Evolutionary conservation across 2,113 vertebrate genomes (phyloP).

Genomic region (Sphyrna mokarran): DNA sequence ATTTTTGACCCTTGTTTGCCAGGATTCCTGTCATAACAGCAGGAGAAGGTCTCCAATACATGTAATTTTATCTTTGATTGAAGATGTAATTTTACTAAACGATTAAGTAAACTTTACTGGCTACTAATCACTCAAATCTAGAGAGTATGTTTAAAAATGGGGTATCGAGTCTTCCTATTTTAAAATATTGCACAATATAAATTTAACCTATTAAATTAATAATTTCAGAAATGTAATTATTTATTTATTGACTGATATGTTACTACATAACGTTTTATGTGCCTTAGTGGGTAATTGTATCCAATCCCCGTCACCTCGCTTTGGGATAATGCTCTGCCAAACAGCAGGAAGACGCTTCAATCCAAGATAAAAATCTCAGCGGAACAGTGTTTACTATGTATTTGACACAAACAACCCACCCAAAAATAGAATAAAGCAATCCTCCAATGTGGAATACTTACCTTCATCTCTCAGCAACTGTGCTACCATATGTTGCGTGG

Average conservation of each 20-base stretch:
- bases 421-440: not conserved
- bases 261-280: not conserved
- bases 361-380: not conserved
- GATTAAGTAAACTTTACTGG: not conserved
- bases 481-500: constrained; percentile 76
- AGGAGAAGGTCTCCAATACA: not conserved
- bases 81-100: not conserved
- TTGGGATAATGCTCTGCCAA: not conserved
- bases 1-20: not conserved
- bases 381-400: not conserved
- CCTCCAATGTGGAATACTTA: constrained; percentile 45
- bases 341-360: not conserved
- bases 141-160: not conserved
- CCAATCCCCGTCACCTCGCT: not conserved
- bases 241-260: not conserved
- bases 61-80: too few relatives aligned
- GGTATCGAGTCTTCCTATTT: too few relatives aligned
- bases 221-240: not conserved
- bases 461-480: constrained; percentile 78
- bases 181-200: too few relatives aligned
- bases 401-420: not conserved
- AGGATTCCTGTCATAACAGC: not conserved
- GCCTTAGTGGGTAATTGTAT: not conserved
- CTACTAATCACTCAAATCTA: not conserved
- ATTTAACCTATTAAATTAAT: not conserved